A percentile compares a stretch with the other conserved stretches of the same genome.
Conservation (phyloP, 37 sponge, comb jelly and placozoan genomes). For the Dysidea cf. avara region DNA sequence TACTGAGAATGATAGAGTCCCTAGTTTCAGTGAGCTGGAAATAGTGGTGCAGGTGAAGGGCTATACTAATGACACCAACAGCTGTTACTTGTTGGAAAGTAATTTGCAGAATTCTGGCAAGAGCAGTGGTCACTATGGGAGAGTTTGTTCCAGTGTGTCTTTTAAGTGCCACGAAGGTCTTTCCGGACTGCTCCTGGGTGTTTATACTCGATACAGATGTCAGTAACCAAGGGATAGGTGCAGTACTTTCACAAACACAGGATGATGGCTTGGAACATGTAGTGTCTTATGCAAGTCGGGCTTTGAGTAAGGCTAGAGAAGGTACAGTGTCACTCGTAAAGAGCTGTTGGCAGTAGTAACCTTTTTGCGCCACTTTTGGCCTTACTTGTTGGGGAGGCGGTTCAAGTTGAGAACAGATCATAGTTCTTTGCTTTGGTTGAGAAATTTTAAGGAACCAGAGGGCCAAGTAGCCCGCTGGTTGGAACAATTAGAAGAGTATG, state of each 20-base stretch:
- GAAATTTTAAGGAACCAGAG: neutral
- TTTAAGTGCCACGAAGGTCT: neutral
- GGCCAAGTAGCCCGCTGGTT: conserved; percentile 18
- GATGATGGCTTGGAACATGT: conserved; percentile 14
- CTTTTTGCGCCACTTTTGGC: neutral
- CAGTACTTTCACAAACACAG: conserved; percentile 31
- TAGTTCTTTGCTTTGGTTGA: conserved; percentile 10
- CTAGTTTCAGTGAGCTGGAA: too few relatives aligned
- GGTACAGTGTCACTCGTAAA: conserved; percentile 15
- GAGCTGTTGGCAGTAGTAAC: conserved; percentile 15
- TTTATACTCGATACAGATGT: conserved; percentile 41
- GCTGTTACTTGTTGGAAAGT: too few relatives aligned
- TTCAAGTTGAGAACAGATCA: conserved; percentile 24
- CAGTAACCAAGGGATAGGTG: conserved; percentile 29
- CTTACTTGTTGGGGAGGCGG: conserved; percentile 5
- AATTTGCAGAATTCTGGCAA: too few relatives aligned
- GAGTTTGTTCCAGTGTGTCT: too few relatives aligned
- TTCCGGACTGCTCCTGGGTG: conserved; percentile 1
- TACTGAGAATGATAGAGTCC: too few relatives aligned
- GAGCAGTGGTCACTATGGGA: too few relatives aligned
- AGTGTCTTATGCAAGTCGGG: conserved; percentile 30
- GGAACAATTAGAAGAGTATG: neutral
- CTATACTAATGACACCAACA: too few relatives aligned
- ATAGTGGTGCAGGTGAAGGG: too few relatives aligned
- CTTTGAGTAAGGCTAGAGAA: conserved; percentile 8